Evolutionary conservation across 2,888 invertebrate species (phyloP).

Genomic region (Pachymerium ferrugineum): DNA sequence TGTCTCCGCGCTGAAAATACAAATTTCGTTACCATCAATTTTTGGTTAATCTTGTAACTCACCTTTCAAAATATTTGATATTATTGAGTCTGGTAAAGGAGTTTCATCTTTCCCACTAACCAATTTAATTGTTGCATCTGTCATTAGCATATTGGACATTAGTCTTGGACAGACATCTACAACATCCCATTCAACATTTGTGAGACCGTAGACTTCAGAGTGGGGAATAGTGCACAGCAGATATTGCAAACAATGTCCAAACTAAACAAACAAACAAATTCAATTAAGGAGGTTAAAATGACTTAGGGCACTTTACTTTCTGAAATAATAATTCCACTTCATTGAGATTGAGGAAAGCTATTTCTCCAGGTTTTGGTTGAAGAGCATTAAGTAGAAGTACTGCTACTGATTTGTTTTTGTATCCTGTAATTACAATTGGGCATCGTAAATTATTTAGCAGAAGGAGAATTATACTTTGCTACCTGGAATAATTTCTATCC

Average conservation of each 20-base stretch:
- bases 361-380: conserved; percentile 58
- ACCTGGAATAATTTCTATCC: conserved; percentile 28
- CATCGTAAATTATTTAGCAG: too few species aligned
- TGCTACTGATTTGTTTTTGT: conserved; percentile 63
- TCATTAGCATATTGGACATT: conserved; percentile 72
- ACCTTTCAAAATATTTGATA: conserved; percentile 58
- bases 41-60: too few species aligned
- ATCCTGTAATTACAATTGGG: background rate
- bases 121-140: conserved; percentile 55
- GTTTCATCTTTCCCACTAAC: conserved; percentile 73
- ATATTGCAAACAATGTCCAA: conserved; percentile 82
- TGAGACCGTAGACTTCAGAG: conserved; percentile 71
- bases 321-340: conserved; percentile 72
- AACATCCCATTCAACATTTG: conserved; percentile 91
- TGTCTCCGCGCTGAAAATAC: conserved; percentile 57
- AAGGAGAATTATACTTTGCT: too few species aligned
- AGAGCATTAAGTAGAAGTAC: conserved; percentile 79
- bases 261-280: conserved; percentile 50
- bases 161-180: conserved; percentile 76
- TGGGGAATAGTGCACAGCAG: conserved; percentile 74
- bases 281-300: background rate
- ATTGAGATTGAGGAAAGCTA: conserved; percentile 65
- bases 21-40: too few species aligned
- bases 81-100: conserved; percentile 60
- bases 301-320: conserved; percentile 51